Evolutionary conservation across 1,140 invertebrate species (phyloP).

Genomic region (Drosophila navojoa): DNA sequence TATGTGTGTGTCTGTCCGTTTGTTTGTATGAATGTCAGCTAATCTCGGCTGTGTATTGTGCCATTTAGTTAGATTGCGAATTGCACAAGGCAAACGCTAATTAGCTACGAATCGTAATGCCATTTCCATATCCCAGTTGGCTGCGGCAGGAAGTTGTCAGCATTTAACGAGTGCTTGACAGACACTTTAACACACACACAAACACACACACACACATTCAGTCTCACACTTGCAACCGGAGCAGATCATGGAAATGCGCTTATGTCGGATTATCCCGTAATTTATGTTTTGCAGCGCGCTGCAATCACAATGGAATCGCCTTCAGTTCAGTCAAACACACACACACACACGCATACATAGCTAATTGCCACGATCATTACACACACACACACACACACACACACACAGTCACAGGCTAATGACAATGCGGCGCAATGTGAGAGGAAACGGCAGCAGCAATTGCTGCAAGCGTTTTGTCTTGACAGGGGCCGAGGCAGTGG

Average conservation of each 20-base stretch:
- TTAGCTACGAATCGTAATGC: constrained; percentile 32
- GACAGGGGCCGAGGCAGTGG: constrained; percentile 8
- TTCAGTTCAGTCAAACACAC: constrained; percentile 46
- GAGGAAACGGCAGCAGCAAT: constrained; percentile 54
- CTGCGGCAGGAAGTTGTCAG: constrained; percentile 53
- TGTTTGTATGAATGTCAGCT: constrained; percentile 55
- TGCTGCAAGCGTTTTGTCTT: constrained; percentile 49
- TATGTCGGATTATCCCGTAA: constrained; percentile 81
- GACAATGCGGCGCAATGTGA: constrained; percentile 63
- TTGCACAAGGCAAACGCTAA: constrained; percentile 38
- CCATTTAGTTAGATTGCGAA: constrained; percentile 38
- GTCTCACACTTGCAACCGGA: constrained; percentile 16
- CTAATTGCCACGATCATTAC: constrained; percentile 79
- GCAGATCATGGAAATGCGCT: constrained; percentile 78
- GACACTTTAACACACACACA: constrained; percentile 23
- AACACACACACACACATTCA: constrained; percentile 11
- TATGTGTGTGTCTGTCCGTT: constrained; percentile 10
- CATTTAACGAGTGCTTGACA: constrained; percentile 44
- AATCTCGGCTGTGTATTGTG: constrained; percentile 53
- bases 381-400: constrained; percentile 45
- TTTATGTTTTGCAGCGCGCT: constrained; percentile 69
- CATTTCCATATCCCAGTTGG: constrained; percentile 15
- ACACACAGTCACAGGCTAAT: constrained; percentile 57
- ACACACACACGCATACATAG: constrained; percentile 29
- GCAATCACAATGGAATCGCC: constrained; percentile 71